Base-by-base conservation (phyloP, 2,888 invertebrate species). In the Hetaerina titia region DNA sequence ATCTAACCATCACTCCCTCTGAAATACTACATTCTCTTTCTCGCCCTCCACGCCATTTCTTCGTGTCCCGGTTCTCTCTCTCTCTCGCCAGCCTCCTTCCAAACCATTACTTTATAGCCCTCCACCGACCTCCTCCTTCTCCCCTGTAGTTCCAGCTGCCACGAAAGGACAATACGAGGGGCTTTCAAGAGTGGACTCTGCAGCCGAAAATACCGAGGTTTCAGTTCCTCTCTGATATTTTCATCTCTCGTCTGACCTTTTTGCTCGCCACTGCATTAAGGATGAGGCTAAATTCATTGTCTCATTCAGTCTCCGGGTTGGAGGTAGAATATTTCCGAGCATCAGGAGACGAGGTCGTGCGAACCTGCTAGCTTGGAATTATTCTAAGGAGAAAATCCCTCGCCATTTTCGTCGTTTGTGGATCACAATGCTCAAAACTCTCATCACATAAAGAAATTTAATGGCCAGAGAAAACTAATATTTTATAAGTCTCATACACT, bases 171-270 rank as follows among this genome's bases (percentile, higher is more conserved):
- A 81, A 25, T 31, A 8, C 25, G 31, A 31, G 11, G 31, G 31
- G 81, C 81, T 81, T 81, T 31, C 81, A 31, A 45, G 31, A 31
- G 81, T 31, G 31, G 81, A 11, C 81, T 81, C 31, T 31, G 81
- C 13, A 22, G 13, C 15, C 81, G 31, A 25, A 81, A 81, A 81
- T 81, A 81, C 81, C n/a, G 31, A 31, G 31, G 31, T 81, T 81
- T 81, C 81, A 81, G 81, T 31, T 19, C 69, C 69, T n/a, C 31
- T 0, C 31, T 81, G 31, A 81, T 11, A 81, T 81, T 81, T 81
- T 81, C 81, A 81, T 81, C 81, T 31, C 81, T 81, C 31, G 81
- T 11, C 81, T 31, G 81, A 81, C 81, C 81, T 81, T 81, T 81
- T 31, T 81, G 81, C 81, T 25, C 25, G 15, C 11, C 81, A 31